Percentiles rank a stretch among this genome's conserved stretches.
These are phyloP conservation scores for Lagorchestes hirsutus DNA, from an alignment of 2,797 vertebrate genomes.

Conservation along the genomic window DNA sequence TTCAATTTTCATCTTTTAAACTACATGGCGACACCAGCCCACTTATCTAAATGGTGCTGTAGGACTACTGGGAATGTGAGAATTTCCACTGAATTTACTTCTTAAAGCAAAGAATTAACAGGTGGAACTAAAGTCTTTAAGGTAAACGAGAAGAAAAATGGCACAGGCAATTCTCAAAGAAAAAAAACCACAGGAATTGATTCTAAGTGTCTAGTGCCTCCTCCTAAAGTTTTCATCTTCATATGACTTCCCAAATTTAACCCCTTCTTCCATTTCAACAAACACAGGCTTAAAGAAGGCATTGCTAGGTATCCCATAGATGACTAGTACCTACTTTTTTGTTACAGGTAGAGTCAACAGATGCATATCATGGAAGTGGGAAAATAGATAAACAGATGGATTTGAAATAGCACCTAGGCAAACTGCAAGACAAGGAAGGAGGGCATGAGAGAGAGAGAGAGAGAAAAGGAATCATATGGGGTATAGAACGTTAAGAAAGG, in stretches of 20 bases:
- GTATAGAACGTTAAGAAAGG: background rate
- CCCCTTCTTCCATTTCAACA: background rate
- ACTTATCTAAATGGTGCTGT: background rate
- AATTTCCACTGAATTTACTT: background rate
- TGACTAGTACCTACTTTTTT: background rate
- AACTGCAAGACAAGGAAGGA: background rate
- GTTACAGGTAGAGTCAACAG: background rate
- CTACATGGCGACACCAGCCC: background rate
- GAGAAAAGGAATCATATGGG: background rate
- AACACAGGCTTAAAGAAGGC: background rate
- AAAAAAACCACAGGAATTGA: background rate
- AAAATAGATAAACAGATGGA: background rate
- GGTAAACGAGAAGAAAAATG: background rate
- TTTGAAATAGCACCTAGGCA: background rate
- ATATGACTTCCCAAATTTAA: background rate
- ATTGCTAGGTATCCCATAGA: background rate
- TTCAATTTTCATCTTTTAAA: background rate
- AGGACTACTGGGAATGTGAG: background rate
- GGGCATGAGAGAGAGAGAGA: background rate
- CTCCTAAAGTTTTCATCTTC: background rate
- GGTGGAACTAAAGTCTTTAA: background rate
- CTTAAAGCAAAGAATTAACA: background rate
- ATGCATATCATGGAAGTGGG: background rate
- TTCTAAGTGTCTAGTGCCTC: background rate
- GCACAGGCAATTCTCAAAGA: background rate